Conservation (phyloP, 2,888 invertebrate genomes). For the Ernsta delagoae region DNA sequence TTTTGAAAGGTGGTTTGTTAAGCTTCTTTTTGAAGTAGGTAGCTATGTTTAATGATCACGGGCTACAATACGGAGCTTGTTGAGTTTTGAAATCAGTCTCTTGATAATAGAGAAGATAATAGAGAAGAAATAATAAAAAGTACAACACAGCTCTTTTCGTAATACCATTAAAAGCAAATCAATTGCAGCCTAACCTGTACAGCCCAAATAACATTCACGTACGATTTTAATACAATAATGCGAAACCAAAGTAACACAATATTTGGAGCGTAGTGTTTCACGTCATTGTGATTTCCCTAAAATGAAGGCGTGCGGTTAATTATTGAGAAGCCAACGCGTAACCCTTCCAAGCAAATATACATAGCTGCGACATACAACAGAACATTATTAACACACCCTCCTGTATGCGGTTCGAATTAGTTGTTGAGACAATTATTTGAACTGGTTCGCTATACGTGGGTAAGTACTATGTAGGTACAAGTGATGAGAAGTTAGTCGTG, state of each 20-base stretch:
- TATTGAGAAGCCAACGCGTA: conserved; percentile 27
- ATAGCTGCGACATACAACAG: conserved; percentile 33
- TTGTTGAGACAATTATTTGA: conserved; percentile 45
- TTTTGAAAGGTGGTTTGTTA: neutral
- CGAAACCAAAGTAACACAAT: neutral
- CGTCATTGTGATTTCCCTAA: conserved; percentile 11
- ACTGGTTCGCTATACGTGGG: conserved; percentile 37
- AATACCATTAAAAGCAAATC: too few relatives aligned
- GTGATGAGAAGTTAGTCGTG: conserved; percentile 48
- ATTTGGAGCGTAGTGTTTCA: conserved; percentile 6
- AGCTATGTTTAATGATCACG: neutral
- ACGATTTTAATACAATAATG: conserved; percentile 4
- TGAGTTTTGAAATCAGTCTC: neutral
- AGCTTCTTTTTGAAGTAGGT: too few relatives aligned
- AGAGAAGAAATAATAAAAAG: too few relatives aligned
- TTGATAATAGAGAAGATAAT: too few relatives aligned
- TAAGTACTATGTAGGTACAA: neutral
- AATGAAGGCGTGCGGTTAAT: conserved; percentile 20
- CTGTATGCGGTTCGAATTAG: conserved; percentile 41
- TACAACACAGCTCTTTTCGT: too few relatives aligned
- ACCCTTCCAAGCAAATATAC: conserved; percentile 26
- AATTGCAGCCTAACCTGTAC: too few relatives aligned
- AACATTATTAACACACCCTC: conserved; percentile 23
- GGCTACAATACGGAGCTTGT: too few relatives aligned
- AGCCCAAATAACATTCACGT: neutral